Evolutionary conservation across 2,888 invertebrate genomes (phyloP), one percentile per base, ranked within the genome.

Genomic region (Malacosoma neustria): DNA sequence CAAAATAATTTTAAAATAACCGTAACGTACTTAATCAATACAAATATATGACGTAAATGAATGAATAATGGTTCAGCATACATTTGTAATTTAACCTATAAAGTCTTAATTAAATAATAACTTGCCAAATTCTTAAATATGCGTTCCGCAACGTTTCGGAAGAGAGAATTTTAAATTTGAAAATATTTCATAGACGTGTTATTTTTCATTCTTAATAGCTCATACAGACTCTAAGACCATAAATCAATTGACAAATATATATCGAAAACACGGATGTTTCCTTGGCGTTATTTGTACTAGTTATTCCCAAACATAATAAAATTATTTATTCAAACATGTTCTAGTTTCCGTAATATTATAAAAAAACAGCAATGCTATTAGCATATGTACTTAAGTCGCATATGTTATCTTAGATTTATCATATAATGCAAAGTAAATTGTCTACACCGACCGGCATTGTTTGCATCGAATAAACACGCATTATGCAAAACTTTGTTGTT

Each of bases 401-500:
- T 7, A 22, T 22, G 22, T 22, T 4, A 22, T 9, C n/a, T n/a
- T n/a, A n/a, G n/a, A n/a, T n/a, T n/a, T n/a, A n/a, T n/a, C n/a
- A n/a, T n/a, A n/a, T n/a, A n/a, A 22, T 3, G 9, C 22, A 22
- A 22, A 22, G 6, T n/a, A 22, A 22, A 22, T 7, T 22, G 22
- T 4, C 5, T 9, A 9, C 3, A 9, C 22, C 22, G 22, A 22
- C 22, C 22, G 2, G 5, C 9, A 22, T 22, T 22, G 22, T 22
- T 22, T 22, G 22, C 9, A 9, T 22, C 22, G 9, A 22, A 22
- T 9, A 22, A 22, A 22, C 22, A 22, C 7, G 4, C 22, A 22
- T 4, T 22, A 22, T 22, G 22, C 22, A 40, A 42, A 49, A 63
- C 61, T 69, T 72, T 69, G 61, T 68, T 67, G 70, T 67, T 66